Evolutionary conservation across 2,113 vertebrate species (phyloP).

Genomic region (Neolamprologus devosi): DNA sequence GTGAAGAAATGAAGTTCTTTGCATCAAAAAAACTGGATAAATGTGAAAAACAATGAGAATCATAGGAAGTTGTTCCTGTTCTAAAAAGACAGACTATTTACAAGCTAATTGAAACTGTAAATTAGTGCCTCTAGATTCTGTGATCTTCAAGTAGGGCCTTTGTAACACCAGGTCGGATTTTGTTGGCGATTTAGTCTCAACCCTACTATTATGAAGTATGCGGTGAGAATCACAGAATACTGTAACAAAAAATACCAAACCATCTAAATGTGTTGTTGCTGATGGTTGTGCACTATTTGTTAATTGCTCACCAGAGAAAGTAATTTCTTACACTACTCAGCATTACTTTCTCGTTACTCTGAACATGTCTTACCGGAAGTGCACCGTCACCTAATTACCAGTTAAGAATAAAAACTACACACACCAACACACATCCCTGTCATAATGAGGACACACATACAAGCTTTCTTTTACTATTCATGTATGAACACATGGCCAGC

Average conservation of each 20-base stretch:
- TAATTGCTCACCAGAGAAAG: not conserved
- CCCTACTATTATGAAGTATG: not conserved
- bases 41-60: not conserved
- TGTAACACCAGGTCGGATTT: accelerated
- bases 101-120: not conserved
- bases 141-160: not conserved
- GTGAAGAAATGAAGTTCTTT: accelerated
- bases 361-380: not conserved
- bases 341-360: not conserved
- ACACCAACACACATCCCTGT: not conserved
- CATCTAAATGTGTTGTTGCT: not conserved
- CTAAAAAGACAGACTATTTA: not conserved
- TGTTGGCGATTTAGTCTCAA: not conserved
- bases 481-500: not conserved
- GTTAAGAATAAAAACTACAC: not conserved
- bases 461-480: not conserved
- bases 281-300: not conserved
- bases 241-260: not conserved
- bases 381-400: not conserved
- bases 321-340: not conserved
- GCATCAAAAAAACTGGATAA: not conserved
- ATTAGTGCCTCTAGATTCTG: not conserved
- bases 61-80: not conserved
- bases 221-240: not conserved
- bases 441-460: not conserved